Evolutionary conservation across 2,888 invertebrate genomes (phyloP), one percentile per base, ranked within the genome.

Genomic region (Busseola fusca): DNA sequence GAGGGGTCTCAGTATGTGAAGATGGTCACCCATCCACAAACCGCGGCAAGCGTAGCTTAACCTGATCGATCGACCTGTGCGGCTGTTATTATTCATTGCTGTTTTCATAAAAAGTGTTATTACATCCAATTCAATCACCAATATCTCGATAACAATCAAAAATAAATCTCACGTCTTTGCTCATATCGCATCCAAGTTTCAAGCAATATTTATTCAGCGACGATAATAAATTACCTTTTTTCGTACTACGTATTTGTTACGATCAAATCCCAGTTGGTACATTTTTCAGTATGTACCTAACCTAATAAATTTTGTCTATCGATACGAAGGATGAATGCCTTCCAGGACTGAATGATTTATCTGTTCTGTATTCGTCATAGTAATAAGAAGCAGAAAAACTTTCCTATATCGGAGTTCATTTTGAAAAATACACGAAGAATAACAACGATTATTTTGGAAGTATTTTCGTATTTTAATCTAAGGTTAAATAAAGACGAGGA

Each of bases 201-300:
- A 56, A 71, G 40, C 58, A 62, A 73, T 73, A 72, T 81, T 73
- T 80, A 81, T 81, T 78, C 67, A 68, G 64, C 68, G 76, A 72
- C 62, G 70, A 65, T 78, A 73, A 72, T 81, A 83, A 77, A 84
- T 84, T 82, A 82, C 75, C 54, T 78, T 82, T 81, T 74, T 74
- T 75, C 69, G 72, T 74, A 42, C 59, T 74, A 72, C 74, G 74
- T 83, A 79, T 80, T 80, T 83, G 75, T 80, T 78, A 64, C 57
- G 66, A 74, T 82, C 67, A 82, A 84, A 74, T 72, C 74, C 77
- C 72, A 75, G 70, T 72, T 60, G 69, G 65, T 70, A 73, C 59
- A 73, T 72, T 74, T 82, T 67, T 76, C 74, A 74, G 69, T 59
- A 72, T 56, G 62, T 74, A 72, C 64, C 57, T 56, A 65, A 64